Base-by-base conservation (phyloP, 2,888 invertebrate genomes). In the Drosophila birchii region DNA sequence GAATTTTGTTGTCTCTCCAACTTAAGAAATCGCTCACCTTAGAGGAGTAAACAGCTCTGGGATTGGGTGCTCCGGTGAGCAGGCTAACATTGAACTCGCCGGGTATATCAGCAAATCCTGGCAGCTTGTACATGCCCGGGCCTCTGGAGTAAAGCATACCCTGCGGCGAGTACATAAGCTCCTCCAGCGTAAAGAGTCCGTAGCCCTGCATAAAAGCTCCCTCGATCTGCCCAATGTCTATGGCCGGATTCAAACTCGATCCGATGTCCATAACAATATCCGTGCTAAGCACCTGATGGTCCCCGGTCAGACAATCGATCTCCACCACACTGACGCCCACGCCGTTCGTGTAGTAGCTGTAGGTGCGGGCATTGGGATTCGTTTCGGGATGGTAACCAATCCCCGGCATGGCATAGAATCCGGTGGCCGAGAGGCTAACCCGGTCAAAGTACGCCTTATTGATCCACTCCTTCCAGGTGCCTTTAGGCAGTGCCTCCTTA, bases 261-360 rank as follows among this genome's bases (percentile, higher is more conserved):
- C 98, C 98, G 79, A 99, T 94, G 93, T 99, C 99, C 98, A 99
- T 98, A 0, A 99, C 98, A 81, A 99, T 98, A 88, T 99, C 98
- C 1, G 97, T 96, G 87, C 96, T 94, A 39, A 97, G 92, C 2
- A 98, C 96, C 93, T 96, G 95, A 92, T 98, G 98, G 90, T 98
- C 98, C 9, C 98, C 98, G 29, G 98, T 98, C 1, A 98, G 93
- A 82, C 98, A 98, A 92, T 98, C 98, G 29, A 98, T 95, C 94
- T 98, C 98, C 2, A 98, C 98, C 91, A 97, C 97, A 0, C 96
- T 95, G 80, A 96, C 96, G 8, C 97, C 97, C 1, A 95, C 96
- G 0, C 98, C 98, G 90, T 94, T 97, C 0, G 97, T 96, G 88
- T 94, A 98, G 90, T 99, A 99, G 88, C 95, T 96, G 89, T 96